Evolutionary conservation across 2,113 vertebrate species (phyloP), one percentile per base, ranked within the genome.

Genomic region (Tachuris rubrigastra): DNA sequence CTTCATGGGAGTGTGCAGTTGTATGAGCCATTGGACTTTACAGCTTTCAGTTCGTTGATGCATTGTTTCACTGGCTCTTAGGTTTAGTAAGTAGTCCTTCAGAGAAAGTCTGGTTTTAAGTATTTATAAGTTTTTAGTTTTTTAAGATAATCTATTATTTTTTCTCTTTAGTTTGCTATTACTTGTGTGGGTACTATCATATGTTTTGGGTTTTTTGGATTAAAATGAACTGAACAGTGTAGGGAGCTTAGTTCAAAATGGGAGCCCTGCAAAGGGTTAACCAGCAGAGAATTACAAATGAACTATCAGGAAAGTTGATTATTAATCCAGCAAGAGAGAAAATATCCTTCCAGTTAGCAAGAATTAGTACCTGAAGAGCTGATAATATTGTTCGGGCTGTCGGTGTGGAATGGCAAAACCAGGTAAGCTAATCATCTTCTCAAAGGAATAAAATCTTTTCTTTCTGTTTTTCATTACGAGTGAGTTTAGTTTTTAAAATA

Each of bases 251-350:
- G 68, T 63, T 79, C 80, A 95, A 44, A 77, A 95, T 95, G 95
- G 77, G 78, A 96, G 56, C 94, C 97, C 92, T 96, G 97, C 97
- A 98, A 98, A 98, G 98, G 99, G 99, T 99, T 99, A 99, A 99
- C 98, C 97, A 99, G 98, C 98, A 98, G 98, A 98, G 98, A 99
- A 99, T 99, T 98, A 98, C 98, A 99, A 99, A 99, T 99, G 99
- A 99, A 99, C 98, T 98, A 98, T 98, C 98, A 98, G 98, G 98
- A 98, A 98, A 98, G 98, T 98, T 99, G 99, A 99, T 99, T 99
- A 99, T 99, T 99, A 99, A 99, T 99, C 98, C 98, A 98, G 98
- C 97, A 97, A 97, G 98, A 97, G 98, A 98, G 97, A 98, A 98
- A 98, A 98, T 98, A 98, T 98, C 97, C 98, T 98, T 98, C 98